Evolutionary conservation across 2,113 vertebrate genomes (phyloP).

Genomic region (Reinhardtius hippoglossoides): DNA sequence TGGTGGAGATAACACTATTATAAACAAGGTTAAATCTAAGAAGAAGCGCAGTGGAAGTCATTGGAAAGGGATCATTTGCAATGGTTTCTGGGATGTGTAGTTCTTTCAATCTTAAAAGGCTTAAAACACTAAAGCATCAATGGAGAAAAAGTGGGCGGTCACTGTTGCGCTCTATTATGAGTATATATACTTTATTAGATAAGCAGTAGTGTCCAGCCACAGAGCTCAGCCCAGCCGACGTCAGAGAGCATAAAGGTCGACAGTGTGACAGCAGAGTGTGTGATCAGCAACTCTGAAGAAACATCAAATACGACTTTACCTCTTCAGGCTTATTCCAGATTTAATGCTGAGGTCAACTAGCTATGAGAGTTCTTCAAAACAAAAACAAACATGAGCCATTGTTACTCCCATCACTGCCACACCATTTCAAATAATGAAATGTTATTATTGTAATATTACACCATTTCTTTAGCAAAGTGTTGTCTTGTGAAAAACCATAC

Average conservation of each 20-base stretch:
- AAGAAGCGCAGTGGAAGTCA: no score
- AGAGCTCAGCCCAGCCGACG: slow-evolving; percentile 3
- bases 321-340: slow-evolving; percentile 78
- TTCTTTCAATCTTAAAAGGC: no score
- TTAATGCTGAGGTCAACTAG: slow-evolving; percentile 75
- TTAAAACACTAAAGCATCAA: no score
- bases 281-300: slow-evolving; percentile 21
- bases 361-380: slow-evolving; percentile 79
- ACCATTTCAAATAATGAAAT: background rate
- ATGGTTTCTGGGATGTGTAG: no score
- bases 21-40: no score
- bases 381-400: slow-evolving; percentile 64
- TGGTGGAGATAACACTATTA: background rate
- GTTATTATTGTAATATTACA: slow-evolving; percentile 7
- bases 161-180: background rate
- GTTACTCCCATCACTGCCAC: slow-evolving; percentile 46
- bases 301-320: slow-evolving; percentile 59
- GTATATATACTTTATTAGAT: background rate
- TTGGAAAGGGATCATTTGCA: no score
- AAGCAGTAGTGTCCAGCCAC: slow-evolving; percentile 43
- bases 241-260: background rate
- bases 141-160: background rate
- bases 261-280: slow-evolving; percentile 49
- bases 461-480: slow-evolving; percentile 7
- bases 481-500: slow-evolving; percentile 40